Conservation (phyloP, 2,888 invertebrate species). For the Thera britannica region DNA sequence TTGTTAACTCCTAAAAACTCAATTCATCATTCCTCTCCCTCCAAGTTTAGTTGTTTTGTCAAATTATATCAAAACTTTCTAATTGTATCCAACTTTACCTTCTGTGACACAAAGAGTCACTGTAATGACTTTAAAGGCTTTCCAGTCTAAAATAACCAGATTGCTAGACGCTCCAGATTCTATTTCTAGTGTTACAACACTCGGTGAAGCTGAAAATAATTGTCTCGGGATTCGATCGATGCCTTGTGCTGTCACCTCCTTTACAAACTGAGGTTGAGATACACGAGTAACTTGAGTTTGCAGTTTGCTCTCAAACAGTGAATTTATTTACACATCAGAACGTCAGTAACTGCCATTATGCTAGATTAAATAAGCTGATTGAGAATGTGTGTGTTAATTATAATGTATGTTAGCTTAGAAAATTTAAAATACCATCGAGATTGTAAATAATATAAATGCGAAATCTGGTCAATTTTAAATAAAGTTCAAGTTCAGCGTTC, state of each 20-base stretch:
- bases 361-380: too few species aligned
- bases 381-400: too few species aligned
- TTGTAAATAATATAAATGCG: too few species aligned
- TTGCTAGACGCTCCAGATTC: neutral
- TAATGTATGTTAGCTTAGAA: too few species aligned
- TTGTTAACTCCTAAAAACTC: too few species aligned
- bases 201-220: neutral
- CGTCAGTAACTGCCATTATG: too few species aligned
- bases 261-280: neutral
- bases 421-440: too few species aligned
- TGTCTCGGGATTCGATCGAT: neutral
- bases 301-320: neutral
- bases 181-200: neutral
- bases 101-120: neutral
- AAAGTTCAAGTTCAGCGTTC: too few species aligned
- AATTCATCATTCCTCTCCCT: too few species aligned
- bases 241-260: neutral
- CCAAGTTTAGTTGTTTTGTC: neutral
- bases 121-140: constrained; percentile 1
- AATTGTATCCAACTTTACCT: neutral
- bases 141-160: neutral
- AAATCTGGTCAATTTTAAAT: too few species aligned
- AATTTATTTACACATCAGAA: too few species aligned
- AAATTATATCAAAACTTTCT: neutral
- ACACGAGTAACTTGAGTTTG: neutral